These are phyloP conservation scores for Arenaria interpres DNA, from an alignment of 2,113 vertebrate genomes.

Conservation along the genomic window DNA sequence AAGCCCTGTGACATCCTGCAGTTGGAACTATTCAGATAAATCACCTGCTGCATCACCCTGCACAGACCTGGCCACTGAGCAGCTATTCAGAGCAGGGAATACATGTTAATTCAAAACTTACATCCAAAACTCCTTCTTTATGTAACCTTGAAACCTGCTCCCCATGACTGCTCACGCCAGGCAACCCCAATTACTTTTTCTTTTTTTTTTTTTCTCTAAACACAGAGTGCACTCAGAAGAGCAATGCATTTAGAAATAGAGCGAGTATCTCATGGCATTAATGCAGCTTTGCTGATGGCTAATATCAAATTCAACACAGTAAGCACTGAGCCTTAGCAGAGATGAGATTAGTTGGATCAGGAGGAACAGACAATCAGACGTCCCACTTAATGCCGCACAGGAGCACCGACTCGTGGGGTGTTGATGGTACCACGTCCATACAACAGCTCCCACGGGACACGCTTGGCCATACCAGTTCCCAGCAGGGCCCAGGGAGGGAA, in stretches of 20 bases:
- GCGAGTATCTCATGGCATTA: not conserved
- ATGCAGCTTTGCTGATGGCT: not conserved
- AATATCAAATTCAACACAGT: not conserved
- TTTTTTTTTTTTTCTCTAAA: not conserved
- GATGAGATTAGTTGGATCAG: not conserved
- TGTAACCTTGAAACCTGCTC: not conserved
- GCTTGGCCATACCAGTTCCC: not conserved
- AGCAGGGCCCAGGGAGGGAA: not conserved
- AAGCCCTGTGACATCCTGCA: not conserved
- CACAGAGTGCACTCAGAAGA: not conserved
- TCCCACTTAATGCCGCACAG: not conserved
- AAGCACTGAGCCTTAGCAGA: not conserved
- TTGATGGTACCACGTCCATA: not conserved
- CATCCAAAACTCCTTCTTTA: not conserved
- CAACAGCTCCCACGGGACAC: not conserved
- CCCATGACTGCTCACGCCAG: not conserved
- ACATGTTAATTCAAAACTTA: not conserved
- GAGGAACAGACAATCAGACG: not conserved
- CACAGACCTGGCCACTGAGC: not conserved
- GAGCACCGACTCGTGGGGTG: accelerated
- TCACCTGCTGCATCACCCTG: not conserved
- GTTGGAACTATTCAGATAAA: not conserved
- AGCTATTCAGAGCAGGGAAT: not conserved
- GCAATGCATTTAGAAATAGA: not conserved
- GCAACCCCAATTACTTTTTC: not conserved